These are phyloP conservation scores for Phoebastria nigripes DNA, from an alignment of 2,797 vertebrate species.

Conservation along the genomic window DNA sequence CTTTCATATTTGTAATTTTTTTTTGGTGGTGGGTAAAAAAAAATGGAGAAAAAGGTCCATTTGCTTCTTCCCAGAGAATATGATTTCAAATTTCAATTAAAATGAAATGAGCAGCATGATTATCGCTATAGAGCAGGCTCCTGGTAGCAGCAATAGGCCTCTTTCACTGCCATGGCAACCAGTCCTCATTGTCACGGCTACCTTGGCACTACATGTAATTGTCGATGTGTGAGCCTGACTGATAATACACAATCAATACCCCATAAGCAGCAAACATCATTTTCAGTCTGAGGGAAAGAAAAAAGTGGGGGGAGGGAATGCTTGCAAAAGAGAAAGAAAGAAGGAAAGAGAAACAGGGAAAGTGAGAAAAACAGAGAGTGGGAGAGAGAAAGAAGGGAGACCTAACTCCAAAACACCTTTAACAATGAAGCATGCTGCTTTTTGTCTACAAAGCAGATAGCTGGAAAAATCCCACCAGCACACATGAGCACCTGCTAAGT, in stretches of 20 bases:
- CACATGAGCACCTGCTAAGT: not conserved
- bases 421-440: not conserved
- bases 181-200: slow-evolving; percentile 81
- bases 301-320: not conserved
- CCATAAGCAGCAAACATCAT: slow-evolving; percentile 75
- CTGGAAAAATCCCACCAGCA: not conserved
- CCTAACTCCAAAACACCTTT: not conserved
- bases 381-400: not conserved
- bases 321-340: not conserved
- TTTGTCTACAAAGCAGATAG: not conserved
- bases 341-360: not conserved
- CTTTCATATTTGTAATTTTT: slow-evolving; percentile 48
- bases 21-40: not conserved
- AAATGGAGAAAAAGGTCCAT: slow-evolving; percentile 55
- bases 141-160: slow-evolving; percentile 74
- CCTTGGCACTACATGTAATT: slow-evolving; percentile 81
- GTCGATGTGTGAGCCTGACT: slow-evolving; percentile 80
- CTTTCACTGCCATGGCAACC: slow-evolving; percentile 87
- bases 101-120: slow-evolving; percentile 81
- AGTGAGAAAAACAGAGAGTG: not conserved
- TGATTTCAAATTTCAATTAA: slow-evolving; percentile 86
- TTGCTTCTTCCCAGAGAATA: slow-evolving; percentile 76
- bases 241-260: slow-evolving; percentile 86
- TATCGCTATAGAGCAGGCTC: slow-evolving; percentile 82
- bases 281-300: slow-evolving; percentile 60